Evolutionary conservation across 1,140 invertebrate species (phyloP).

Genomic region (Himalopsyche phryganea): DNA sequence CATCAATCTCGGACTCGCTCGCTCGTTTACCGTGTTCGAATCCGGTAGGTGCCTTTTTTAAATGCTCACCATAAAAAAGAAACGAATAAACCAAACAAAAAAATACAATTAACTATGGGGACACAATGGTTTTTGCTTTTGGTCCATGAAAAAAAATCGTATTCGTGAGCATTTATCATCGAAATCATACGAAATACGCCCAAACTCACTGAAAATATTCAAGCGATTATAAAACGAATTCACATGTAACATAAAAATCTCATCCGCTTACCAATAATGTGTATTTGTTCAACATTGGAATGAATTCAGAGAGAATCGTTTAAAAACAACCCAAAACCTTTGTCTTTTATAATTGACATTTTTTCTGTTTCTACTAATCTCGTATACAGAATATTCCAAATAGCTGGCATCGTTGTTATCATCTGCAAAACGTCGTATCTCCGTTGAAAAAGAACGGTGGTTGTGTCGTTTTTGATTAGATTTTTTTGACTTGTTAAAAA

Average conservation of each 20-base stretch:
- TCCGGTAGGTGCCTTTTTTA: conserved; percentile 20
- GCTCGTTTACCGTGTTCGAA: conserved; percentile 2
- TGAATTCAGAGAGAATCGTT: conserved; percentile 6
- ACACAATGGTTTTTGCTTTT: conserved; percentile 31
- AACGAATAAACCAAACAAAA: conserved; percentile 22
- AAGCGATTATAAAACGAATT: not conserved
- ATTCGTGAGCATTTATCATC: conserved; percentile 27
- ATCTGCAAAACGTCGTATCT: not conserved
- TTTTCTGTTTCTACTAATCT: conserved; percentile 35
- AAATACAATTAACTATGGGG: conserved; percentile 30
- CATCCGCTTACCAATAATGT: not conserved
- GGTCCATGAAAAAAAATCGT: conserved; percentile 18
- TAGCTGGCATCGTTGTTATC: conserved; percentile 5
- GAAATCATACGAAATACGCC: not conserved
- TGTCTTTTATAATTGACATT: conserved; percentile 36
- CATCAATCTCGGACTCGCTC: conserved; percentile 13
- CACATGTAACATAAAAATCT: not conserved
- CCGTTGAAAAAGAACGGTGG: not conserved
- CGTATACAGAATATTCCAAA: conserved; percentile 29
- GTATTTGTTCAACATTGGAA: not conserved
- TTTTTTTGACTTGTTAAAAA: conserved; percentile 22
- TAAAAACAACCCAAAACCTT: conserved; percentile 33
- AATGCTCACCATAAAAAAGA: conserved; percentile 18
- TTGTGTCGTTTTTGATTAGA: conserved; percentile 13
- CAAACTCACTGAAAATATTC: not conserved